Evolutionary conservation across 2,113 vertebrate species (phyloP).

Genomic region (Rhegmatorhina hoffmannsi): DNA sequence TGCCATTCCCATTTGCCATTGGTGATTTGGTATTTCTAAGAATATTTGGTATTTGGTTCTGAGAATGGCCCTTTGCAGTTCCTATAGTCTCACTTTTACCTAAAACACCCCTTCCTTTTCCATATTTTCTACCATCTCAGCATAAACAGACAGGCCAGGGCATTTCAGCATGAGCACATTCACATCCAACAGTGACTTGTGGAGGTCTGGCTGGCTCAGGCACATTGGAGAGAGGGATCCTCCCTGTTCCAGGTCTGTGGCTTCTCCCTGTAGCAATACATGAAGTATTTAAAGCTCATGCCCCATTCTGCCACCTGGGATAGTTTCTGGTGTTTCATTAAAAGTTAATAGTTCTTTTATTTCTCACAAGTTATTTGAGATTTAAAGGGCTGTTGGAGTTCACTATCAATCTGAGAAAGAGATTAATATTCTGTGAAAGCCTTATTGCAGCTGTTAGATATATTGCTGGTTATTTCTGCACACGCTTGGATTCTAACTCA

Average conservation of each 20-base stretch:
- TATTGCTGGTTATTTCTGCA: not conserved
- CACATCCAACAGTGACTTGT: rapidly evolving
- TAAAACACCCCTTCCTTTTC: not conserved
- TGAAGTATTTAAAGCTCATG: not conserved
- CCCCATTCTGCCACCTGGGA: not conserved
- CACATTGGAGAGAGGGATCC: not conserved
- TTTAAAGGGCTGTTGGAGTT: not conserved
- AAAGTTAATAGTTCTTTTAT: not conserved
- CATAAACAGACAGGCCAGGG: not conserved
- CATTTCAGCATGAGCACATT: not conserved
- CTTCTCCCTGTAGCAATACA: not conserved
- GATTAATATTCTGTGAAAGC: not conserved
- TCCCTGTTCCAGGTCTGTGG: not conserved
- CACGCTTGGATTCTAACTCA: not conserved
- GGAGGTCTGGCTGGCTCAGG: not conserved
- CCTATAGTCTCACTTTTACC: not conserved
- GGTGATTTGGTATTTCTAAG: not conserved
- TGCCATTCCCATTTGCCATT: not conserved
- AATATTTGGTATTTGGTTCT: no score
- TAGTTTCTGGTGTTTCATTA: not conserved
- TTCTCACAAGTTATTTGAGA: not conserved
- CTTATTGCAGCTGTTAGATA: not conserved
- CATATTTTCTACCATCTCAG: not conserved
- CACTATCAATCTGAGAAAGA: not conserved
- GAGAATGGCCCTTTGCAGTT: not conserved